phyloP scores from a whole-genome alignment of 2,888 invertebrate species.

The Agriotes lineatus region DNA sequence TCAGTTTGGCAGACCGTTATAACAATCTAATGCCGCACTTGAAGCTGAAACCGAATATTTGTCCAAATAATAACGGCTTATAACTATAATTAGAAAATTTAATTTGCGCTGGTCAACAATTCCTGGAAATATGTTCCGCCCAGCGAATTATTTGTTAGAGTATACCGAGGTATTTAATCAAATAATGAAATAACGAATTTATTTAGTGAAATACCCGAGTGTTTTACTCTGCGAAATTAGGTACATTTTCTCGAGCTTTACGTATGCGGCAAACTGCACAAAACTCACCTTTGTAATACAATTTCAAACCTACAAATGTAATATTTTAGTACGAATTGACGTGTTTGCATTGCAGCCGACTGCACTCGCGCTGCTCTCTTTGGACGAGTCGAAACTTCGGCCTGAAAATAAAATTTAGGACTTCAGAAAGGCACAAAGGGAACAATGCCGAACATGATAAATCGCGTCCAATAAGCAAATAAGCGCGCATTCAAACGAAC shows the following conservation, averaged over 20 bases:
- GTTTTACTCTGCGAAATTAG: slow-evolving; percentile 34
- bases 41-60: not conserved
- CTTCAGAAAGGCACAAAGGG: not conserved
- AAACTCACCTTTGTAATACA: slow-evolving; percentile 36
- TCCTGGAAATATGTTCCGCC: slow-evolving; percentile 8
- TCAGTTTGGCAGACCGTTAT: no score
- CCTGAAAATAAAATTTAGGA: not conserved
- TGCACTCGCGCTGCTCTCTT: not conserved
- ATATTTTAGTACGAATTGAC: slow-evolving; percentile 29
- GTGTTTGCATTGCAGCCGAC: slow-evolving; percentile 16
- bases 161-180: slow-evolving; percentile 35
- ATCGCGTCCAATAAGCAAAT: slow-evolving; percentile 22
- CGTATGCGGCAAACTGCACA: slow-evolving; percentile 32
- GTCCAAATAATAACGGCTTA: slow-evolving; percentile 1
- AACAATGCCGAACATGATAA: slow-evolving; percentile 24
- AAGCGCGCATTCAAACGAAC: slow-evolving; percentile 9
- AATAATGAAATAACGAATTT: slow-evolving; percentile 41
- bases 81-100: slow-evolving; percentile 21
- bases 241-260: slow-evolving; percentile 33
- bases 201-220: slow-evolving; percentile 37
- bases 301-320: slow-evolving; percentile 29
- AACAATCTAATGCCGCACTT: not conserved
- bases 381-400: no score
- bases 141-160: slow-evolving; percentile 26
- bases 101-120: slow-evolving; percentile 24